Percentiles rank a stretch among this genome's conserved stretches.
Conservation (phyloP, 2,797 vertebrate genomes). For the Xerus rutilus region DNA sequence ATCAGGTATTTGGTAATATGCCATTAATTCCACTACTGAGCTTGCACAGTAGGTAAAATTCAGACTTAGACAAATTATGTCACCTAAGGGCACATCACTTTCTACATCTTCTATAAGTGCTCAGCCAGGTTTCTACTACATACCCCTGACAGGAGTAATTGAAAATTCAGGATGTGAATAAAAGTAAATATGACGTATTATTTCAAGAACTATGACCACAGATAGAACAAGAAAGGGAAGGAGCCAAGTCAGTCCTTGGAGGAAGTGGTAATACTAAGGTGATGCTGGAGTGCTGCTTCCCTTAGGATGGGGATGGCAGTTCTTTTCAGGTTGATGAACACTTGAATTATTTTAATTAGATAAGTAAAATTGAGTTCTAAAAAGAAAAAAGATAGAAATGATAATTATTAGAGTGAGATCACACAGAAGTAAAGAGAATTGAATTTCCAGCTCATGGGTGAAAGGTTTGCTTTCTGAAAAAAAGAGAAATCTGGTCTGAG, state of each 20-base stretch:
- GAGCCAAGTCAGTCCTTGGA: background rate
- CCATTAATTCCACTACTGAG: background rate
- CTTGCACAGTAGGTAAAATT: background rate
- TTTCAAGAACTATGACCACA: constrained; percentile 21
- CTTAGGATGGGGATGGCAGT: background rate
- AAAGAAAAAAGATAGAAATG: background rate
- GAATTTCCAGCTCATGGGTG: background rate
- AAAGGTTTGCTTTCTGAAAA: background rate
- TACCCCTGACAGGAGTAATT: background rate
- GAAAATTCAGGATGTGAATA: background rate
- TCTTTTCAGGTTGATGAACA: background rate
- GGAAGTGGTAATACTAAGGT: background rate
- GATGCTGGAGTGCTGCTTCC: background rate
- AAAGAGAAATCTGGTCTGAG: background rate
- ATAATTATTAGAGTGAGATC: background rate
- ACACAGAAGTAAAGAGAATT: background rate
- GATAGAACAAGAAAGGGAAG: background rate
- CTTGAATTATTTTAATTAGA: background rate
- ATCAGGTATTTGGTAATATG: background rate
- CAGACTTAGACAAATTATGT: background rate
- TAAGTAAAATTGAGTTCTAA: background rate
- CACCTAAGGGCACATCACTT: background rate
- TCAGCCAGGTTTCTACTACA: background rate
- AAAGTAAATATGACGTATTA: background rate
- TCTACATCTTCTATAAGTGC: background rate